These are phyloP conservation scores for Lordiphosa clarofinis DNA, from an alignment of 1,140 invertebrate species.

Conservation along the genomic window DNA sequence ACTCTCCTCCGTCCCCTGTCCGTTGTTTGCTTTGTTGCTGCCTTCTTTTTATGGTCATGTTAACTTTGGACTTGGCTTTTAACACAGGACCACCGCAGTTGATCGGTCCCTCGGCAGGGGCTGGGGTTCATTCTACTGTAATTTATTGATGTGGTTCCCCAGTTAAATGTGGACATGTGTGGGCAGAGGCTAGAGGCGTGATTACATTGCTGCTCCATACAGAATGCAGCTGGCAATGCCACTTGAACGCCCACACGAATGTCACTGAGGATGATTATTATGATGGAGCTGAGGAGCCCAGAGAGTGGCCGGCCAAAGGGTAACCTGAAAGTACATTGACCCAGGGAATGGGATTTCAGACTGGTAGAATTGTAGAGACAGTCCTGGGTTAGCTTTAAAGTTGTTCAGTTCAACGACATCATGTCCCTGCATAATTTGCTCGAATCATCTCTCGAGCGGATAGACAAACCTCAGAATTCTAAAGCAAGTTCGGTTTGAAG, in stretches of 20 bases:
- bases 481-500: too few relatives aligned
- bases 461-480: too few relatives aligned
- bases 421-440: too few relatives aligned
- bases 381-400: too few relatives aligned
- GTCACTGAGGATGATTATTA: conserved; percentile 26
- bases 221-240: conserved; percentile 25
- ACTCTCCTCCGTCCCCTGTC: conserved; percentile 3
- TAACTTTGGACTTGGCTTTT: conserved; percentile 77
- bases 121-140: conserved; percentile 70
- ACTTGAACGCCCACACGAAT: conserved; percentile 44
- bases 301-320: conserved; percentile 7
- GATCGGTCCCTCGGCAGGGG: conserved; percentile 16
- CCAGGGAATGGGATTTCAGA: neutral
- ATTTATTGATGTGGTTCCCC: conserved; percentile 61
- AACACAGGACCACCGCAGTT: conserved; percentile 57
- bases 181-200: conserved; percentile 39
- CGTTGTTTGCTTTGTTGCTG: conserved; percentile 40
- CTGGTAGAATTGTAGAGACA: too few relatives aligned
- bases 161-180: conserved; percentile 47
- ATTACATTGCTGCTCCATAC: conserved; percentile 21
- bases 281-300: conserved; percentile 2
- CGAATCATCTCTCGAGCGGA: too few relatives aligned
- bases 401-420: too few relatives aligned
- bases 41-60: conserved; percentile 71
- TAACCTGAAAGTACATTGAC: conserved; percentile 26